These are phyloP conservation scores for Rhodinocichla rosea DNA, from an alignment of 2,113 vertebrate genomes.

Conservation along the genomic window DNA sequence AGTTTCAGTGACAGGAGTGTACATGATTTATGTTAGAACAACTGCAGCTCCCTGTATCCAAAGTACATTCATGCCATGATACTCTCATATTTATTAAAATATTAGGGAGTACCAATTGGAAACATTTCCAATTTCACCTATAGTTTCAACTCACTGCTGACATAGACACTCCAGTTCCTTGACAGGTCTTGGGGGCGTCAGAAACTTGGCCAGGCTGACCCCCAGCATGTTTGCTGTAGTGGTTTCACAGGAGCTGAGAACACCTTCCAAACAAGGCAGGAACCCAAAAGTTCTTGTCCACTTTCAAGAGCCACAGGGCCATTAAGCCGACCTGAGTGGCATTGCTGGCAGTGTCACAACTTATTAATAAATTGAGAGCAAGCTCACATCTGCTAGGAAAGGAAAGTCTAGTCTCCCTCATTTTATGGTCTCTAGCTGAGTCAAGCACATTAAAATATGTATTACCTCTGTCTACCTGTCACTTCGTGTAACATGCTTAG, in stretches of 20 bases:
- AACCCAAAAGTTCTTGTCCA: accelerated
- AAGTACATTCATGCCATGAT: neutral
- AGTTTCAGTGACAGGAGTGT: neutral
- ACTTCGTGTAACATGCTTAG: constrained; percentile 34
- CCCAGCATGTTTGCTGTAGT: neutral
- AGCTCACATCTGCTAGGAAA: constrained; percentile 7
- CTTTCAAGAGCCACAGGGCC: neutral
- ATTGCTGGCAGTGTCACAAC: neutral
- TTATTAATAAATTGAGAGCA: constrained; percentile 55
- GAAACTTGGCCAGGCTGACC: neutral
- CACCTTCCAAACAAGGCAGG: neutral
- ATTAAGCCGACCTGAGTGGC: neutral
- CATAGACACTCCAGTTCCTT: neutral
- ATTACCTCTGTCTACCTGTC: constrained; percentile 44
- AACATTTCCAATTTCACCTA: neutral
- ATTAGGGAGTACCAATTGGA: neutral
- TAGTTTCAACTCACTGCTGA: neutral
- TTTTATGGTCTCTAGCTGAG: neutral
- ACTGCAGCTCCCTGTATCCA: neutral
- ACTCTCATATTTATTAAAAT: neutral
- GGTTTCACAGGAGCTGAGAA: neutral
- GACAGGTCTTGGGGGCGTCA: neutral
- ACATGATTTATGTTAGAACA: neutral
- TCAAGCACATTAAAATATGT: constrained; percentile 28
- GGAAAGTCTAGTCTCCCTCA: neutral